phyloP scores from a whole-genome alignment of 2,113 vertebrate species.

The Lates calcarifer region DNA sequence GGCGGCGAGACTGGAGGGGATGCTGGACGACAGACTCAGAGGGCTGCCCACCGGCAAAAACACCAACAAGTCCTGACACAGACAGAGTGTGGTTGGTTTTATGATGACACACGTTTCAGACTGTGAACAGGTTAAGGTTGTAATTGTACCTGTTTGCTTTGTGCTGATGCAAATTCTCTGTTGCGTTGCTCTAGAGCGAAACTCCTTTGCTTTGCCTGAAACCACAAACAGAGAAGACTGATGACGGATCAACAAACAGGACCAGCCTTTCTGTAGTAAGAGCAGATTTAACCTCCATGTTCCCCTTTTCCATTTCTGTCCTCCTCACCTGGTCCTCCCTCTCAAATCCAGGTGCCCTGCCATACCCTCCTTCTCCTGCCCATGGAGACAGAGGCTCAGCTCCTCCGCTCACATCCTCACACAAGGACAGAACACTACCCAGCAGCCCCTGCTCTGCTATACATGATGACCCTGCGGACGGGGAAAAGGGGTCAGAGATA shows the following conservation, averaged over 20 bases:
- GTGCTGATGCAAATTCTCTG: slow-evolving; percentile 90
- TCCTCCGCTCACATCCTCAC: slow-evolving; percentile 80
- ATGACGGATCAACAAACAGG: not conserved
- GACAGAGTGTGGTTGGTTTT: not conserved
- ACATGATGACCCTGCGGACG: slow-evolving; percentile 84
- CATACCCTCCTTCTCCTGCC: slow-evolving; percentile 89
- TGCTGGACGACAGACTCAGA: slow-evolving; percentile 95
- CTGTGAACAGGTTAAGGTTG: not conserved
- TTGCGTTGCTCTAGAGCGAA: slow-evolving; percentile 91
- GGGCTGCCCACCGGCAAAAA: slow-evolving; percentile 96
- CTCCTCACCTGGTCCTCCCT: slow-evolving; percentile 94
- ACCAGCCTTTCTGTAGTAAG: not conserved
- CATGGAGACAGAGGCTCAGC: slow-evolving; percentile 85
- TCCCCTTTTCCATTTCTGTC: not conserved
- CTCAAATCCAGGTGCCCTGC: slow-evolving; percentile 96
- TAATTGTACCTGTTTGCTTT: slow-evolving; percentile 92
- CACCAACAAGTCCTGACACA: slow-evolving; percentile 91
- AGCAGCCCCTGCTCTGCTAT: slow-evolving; percentile 84
- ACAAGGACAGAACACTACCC: slow-evolving; percentile 79
- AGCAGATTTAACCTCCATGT: no score
- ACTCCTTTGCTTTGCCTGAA: slow-evolving; percentile 92
- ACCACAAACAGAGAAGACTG: slow-evolving; percentile 22
- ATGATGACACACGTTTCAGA: not conserved
- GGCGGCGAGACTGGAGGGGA: slow-evolving; percentile 96
- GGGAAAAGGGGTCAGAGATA: slow-evolving; percentile 80